Evolutionary conservation across 2,113 vertebrate species (phyloP).

Genomic region (Tragelaphus imberbis): DNA sequence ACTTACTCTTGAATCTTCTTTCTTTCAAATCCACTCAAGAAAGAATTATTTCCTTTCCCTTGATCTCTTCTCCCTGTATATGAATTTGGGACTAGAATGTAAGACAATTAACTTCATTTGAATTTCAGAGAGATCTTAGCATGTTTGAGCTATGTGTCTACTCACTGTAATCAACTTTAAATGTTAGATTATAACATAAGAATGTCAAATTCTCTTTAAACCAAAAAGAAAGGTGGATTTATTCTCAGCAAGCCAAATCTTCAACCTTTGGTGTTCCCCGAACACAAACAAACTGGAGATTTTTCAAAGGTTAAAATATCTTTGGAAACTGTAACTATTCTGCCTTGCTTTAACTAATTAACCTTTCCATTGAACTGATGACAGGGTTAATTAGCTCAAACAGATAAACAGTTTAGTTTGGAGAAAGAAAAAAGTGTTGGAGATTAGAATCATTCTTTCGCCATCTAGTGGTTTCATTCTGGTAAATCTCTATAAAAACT

Average conservation of each 20-base stretch:
- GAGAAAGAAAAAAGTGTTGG: background rate
- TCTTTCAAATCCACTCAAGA: slow-evolving; percentile 6
- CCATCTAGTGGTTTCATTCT: slow-evolving; percentile 53
- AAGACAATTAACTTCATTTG: slow-evolving; percentile 1
- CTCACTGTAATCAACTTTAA: background rate
- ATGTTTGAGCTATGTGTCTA: background rate
- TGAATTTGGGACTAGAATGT: background rate
- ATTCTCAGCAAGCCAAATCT: background rate
- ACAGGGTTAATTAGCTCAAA: slow-evolving; percentile 52
- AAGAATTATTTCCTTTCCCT: background rate
- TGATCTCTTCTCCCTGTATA: background rate
- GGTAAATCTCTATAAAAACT: background rate
- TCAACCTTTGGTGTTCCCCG: background rate
- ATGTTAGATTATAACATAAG: background rate
- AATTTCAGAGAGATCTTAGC: slow-evolving; percentile 6
- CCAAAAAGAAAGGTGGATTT: slow-evolving; percentile 8
- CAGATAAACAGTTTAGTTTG: background rate
- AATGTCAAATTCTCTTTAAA: background rate
- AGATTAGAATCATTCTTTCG: background rate
- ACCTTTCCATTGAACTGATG: slow-evolving; percentile 43
- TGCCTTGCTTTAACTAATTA: slow-evolving; percentile 41
- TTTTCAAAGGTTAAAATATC: slow-evolving; percentile 42
- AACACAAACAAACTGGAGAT: background rate
- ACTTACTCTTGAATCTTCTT: background rate
- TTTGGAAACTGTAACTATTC: slow-evolving; percentile 33